Base-by-base conservation (phyloP, 2,888 invertebrate genomes). In the Brachypalpus laphriformis region DNA sequence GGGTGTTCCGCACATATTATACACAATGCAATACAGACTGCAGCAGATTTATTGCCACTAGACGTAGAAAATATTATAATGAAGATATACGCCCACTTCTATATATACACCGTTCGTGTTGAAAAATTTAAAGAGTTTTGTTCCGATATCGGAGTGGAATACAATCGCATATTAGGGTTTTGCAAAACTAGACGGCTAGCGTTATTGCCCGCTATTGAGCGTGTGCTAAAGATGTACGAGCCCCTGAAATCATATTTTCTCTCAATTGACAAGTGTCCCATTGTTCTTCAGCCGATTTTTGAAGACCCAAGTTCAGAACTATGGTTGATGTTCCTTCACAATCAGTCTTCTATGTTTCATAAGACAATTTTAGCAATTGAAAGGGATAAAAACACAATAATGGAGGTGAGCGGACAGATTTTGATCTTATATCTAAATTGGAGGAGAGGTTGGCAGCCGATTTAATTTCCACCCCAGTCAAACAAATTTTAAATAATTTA, bases 1-100 rank as follows among this genome's bases (percentile, higher is more conserved):
- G 83, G 87, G 4, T 87, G 87, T 28, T 71, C 65, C 37, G 80
- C 66, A n/a, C 76, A 86, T 45, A 72, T 85, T 25, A 11, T 82
- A 40, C 57, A 77, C 74, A 82, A 82, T 47, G 37, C 71, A 25
- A 57, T 82, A 42, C 72, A 87, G 57, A 45, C 54, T 49, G 75
- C 68, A 37, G 68, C 54, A 28, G 78, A 87, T 61, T 45, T 37
- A 47, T 68, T 81, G 18, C 54, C 77, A 22, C 40, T 54, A 16
- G 65, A 75, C 22, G 51, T 37, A 11, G 37, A 37, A 37, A 37
- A 37, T 37, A 37, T 11, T 37, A 37, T 37, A 11, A 37, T n/a
- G 42, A 59, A 25, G 40, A 25, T 42, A 22, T 57, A 57, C 28
- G 18, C 37, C 11, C 14, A 61, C 11, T 61, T 61, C 22, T 61